phyloP scores from a whole-genome alignment of 2,888 invertebrate species.

The Epirrita christyi region DNA sequence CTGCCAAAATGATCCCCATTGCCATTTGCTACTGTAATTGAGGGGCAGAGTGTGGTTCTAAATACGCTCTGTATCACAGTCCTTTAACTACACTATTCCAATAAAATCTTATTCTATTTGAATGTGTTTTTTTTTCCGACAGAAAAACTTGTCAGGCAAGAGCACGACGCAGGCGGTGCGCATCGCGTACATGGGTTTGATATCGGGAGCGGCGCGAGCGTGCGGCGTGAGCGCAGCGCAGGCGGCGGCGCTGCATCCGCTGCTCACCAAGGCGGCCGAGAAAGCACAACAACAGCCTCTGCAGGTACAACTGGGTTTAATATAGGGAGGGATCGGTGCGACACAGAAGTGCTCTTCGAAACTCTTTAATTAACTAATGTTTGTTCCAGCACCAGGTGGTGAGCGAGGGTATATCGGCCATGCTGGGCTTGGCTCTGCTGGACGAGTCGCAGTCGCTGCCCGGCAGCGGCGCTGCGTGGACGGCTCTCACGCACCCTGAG shows the following conservation, averaged over 20 bases:
- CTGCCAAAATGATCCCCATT: too few relatives aligned
- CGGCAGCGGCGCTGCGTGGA: slow-evolving; percentile 84
- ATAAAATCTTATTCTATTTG: too few relatives aligned
- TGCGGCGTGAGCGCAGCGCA: slow-evolving; percentile 71
- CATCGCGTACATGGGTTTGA: slow-evolving; percentile 91
- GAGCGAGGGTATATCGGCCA: slow-evolving; percentile 69
- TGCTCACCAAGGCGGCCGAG: slow-evolving; percentile 89
- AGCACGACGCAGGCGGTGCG: slow-evolving; percentile 91
- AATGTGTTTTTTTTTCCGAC: slow-evolving; percentile 32
- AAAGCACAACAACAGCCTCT: slow-evolving; percentile 90
- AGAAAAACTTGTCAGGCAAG: slow-evolving; percentile 91
- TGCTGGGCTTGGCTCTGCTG: slow-evolving; percentile 61
- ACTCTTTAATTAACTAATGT: not conserved
- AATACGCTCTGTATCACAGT: too few relatives aligned
- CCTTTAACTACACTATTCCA: too few relatives aligned
- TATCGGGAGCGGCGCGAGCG: slow-evolving; percentile 87
- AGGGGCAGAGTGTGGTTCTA: too few relatives aligned
- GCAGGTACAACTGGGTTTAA: slow-evolving; percentile 81
- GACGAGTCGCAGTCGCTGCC: slow-evolving; percentile 54
- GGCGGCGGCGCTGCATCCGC: slow-evolving; percentile 83
- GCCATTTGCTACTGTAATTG: too few relatives aligned
- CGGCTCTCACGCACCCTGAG: slow-evolving; percentile 88
- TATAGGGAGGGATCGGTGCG: too few relatives aligned
- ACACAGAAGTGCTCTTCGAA: too few relatives aligned
- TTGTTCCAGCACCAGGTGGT: slow-evolving; percentile 60